phyloP scores from a whole-genome alignment of 2,797 vertebrate genomes.

The Lagorchestes hirsutus region DNA sequence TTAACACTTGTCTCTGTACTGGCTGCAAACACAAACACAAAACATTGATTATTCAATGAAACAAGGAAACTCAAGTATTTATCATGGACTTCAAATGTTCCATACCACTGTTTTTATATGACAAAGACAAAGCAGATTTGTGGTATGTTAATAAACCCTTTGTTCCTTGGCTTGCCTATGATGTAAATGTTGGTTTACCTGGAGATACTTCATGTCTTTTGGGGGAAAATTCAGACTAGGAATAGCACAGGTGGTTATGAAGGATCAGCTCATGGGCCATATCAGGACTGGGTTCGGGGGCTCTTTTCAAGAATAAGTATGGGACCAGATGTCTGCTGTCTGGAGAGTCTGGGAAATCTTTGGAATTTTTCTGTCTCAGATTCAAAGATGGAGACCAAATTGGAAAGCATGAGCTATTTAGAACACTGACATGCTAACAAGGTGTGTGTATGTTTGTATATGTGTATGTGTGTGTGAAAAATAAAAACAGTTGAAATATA shows the following conservation, averaged over 20 bases:
- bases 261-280: background rate
- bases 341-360: background rate
- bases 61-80: conserved; percentile 68
- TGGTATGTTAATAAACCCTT: background rate
- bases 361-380: background rate
- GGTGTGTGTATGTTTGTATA: background rate
- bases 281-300: background rate
- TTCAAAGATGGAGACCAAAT: background rate
- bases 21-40: conserved; percentile 82
- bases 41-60: conserved; percentile 76
- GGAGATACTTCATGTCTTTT: background rate
- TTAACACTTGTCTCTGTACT: conserved; percentile 76
- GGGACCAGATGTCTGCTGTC: background rate
- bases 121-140: background rate
- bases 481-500: background rate
- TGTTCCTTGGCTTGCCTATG: background rate
- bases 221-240: background rate
- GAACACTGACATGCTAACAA: background rate
- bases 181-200: background rate
- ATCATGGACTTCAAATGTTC: conserved; percentile 45
- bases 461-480: background rate
- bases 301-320: background rate
- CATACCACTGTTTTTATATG: conserved; percentile 48
- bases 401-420: background rate
- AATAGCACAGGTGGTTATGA: background rate